These are phyloP conservation scores for Cylas formicarius DNA, from an alignment of 1,140 invertebrate species.

Conservation along the genomic window DNA sequence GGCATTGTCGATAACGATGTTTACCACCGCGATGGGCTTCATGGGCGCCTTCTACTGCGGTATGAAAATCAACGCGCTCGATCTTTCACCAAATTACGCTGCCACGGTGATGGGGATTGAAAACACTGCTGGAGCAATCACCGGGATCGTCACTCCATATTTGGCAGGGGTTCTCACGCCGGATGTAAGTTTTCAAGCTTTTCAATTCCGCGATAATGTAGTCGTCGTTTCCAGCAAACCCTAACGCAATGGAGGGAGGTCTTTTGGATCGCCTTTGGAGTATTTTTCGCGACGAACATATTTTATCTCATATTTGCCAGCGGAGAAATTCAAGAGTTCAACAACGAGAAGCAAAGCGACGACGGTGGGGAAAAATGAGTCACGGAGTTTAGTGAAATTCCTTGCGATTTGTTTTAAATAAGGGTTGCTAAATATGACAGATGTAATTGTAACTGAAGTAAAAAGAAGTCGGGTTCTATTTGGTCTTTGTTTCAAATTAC, in stretches of 20 bases:
- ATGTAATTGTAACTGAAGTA: no score
- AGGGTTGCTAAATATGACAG: no score
- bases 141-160: conserved; percentile 74
- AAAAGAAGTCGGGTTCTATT: no score
- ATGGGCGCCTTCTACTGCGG: conserved; percentile 73
- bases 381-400: no score
- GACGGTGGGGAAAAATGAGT: no score
- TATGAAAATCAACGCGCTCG: conserved; percentile 74
- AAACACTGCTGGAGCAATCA: conserved; percentile 75
- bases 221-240: conserved; percentile 51
- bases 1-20: conserved; percentile 54
- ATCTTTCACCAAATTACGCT: conserved; percentile 76
- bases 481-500: no score
- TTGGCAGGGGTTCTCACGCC: conserved; percentile 69
- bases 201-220: neutral
- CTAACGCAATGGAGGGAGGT: conserved; percentile 70
- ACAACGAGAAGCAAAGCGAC: conserved; percentile 32
- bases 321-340: conserved; percentile 67
- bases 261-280: conserved; percentile 71
- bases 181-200: conserved; percentile 47
- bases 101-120: conserved; percentile 77
- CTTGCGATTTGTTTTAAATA: no score
- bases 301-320: conserved; percentile 66
- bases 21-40: conserved; percentile 64
- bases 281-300: conserved; percentile 65